phyloP scores from a whole-genome alignment of 2,888 invertebrate genomes.

The Pristionchus maxplancki region DNA sequence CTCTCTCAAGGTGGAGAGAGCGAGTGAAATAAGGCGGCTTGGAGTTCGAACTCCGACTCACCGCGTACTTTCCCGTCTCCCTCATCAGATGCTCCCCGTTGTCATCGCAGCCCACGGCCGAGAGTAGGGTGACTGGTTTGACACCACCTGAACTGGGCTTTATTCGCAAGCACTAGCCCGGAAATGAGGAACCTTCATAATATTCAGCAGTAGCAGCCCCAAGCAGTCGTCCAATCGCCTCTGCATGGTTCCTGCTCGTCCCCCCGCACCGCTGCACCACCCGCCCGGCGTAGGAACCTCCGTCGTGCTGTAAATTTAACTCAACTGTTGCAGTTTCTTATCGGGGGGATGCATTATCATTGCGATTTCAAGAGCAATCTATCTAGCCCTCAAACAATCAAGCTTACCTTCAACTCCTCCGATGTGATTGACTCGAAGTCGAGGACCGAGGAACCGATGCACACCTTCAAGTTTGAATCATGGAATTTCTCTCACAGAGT shows the following conservation, averaged over 20 bases:
- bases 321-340: too few relatives aligned
- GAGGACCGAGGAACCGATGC: neutral
- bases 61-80: neutral
- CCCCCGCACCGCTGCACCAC: slow-evolving; percentile 87
- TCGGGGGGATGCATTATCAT: too few relatives aligned
- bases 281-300: slow-evolving; percentile 85
- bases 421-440: neutral
- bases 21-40: too few relatives aligned
- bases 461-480: neutral
- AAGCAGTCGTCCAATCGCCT: slow-evolving; percentile 83
- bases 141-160: neutral
- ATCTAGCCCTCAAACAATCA: too few relatives aligned
- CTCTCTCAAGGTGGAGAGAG: too few relatives aligned
- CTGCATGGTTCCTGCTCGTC: slow-evolving; percentile 93
- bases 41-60: too few relatives aligned
- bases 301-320: slow-evolving; percentile 87
- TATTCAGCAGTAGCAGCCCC: slow-evolving; percentile 53
- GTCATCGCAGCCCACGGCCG: slow-evolving; percentile 86
- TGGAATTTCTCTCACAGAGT: neutral
- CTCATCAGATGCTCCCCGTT: slow-evolving; percentile 65
- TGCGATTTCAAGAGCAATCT: too few relatives aligned
- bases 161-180: too few relatives aligned
- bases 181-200: neutral
- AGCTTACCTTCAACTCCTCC: neutral
- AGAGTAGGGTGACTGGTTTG: slow-evolving; percentile 81